A percentile compares a stretch with the other conserved stretches of the same genome.
These are phyloP conservation scores for Podarcis cretensis DNA, from an alignment of 2,113 vertebrate species.

Conservation along the genomic window DNA sequence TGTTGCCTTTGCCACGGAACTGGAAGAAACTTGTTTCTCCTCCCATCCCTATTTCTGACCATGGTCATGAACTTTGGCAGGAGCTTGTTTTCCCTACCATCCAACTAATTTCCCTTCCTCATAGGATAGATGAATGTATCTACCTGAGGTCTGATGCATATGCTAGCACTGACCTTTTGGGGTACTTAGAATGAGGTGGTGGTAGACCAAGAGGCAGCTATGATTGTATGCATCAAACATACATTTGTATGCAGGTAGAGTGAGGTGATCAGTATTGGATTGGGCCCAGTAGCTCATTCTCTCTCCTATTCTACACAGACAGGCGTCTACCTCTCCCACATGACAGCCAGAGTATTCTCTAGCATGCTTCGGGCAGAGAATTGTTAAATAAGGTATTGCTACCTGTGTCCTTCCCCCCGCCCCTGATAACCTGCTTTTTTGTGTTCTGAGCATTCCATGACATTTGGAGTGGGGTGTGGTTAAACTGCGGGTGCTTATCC, in stretches of 20 bases:
- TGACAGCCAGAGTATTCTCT: constrained; percentile 48
- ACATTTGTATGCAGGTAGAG: constrained; percentile 28
- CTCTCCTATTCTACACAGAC: constrained; percentile 32
- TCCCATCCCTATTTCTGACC: constrained; percentile 55
- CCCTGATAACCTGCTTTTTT: neutral
- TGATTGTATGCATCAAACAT: constrained; percentile 33
- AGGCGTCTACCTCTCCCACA: constrained; percentile 63
- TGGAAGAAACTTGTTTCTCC: constrained; percentile 66
- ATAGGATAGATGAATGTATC: constrained; percentile 30
- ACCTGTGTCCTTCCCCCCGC: neutral
- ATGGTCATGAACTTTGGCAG: constrained; percentile 58
- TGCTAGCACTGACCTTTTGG: constrained; percentile 49
- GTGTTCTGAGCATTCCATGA: constrained; percentile 35
- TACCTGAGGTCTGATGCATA: constrained; percentile 58
- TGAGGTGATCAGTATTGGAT: constrained; percentile 37
- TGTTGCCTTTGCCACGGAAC: constrained; percentile 60
- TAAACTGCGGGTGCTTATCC: constrained; percentile 29
- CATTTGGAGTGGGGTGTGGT: neutral
- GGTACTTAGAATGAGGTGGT: constrained; percentile 23
- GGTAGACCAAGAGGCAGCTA: constrained; percentile 56
- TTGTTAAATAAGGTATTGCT: constrained; percentile 46
- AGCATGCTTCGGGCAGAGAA: constrained; percentile 45
- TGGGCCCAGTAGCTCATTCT: constrained; percentile 32
- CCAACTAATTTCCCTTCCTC: constrained; percentile 48
- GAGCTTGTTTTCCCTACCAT: constrained; percentile 53